Percentiles rank a stretch among this genome's conserved stretches.
These are phyloP conservation scores for Scaeva pyrastri DNA, from an alignment of 2,888 invertebrate species.

Conservation along the genomic window DNA sequence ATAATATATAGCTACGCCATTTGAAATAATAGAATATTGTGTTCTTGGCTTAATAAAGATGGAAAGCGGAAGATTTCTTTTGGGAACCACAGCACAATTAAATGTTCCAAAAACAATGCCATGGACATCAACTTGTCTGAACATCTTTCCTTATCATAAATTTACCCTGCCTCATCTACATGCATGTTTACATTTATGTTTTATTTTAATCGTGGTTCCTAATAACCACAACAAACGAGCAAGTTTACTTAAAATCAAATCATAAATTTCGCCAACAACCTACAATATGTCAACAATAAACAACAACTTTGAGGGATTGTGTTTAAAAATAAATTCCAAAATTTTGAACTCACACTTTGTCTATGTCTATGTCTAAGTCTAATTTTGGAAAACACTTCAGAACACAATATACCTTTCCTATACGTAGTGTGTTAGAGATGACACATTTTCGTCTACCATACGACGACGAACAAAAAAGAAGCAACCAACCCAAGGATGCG, in stretches of 20 bases:
- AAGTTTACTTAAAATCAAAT: constrained; percentile 23
- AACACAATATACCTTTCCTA: neutral
- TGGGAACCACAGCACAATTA: too few species aligned
- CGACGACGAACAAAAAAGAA: neutral
- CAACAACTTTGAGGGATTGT: constrained; percentile 39
- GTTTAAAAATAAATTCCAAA: constrained; percentile 51
- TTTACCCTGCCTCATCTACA: neutral
- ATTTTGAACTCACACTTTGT: constrained; percentile 26
- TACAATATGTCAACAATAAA: constrained; percentile 38
- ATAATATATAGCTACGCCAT: too few species aligned
- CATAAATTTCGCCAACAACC: constrained; percentile 27
- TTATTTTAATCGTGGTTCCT: neutral
- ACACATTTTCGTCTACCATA: constrained; percentile 46
- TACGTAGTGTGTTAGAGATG: neutral
- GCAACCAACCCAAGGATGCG: constrained; percentile 27
- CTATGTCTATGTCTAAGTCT: constrained; percentile 47
- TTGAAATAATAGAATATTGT: too few species aligned
- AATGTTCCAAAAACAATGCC: too few species aligned
- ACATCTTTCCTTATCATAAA: neutral
- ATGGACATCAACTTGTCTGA: neutral
- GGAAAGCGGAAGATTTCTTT: too few species aligned
- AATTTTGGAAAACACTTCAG: constrained; percentile 58
- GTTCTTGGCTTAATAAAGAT: too few species aligned
- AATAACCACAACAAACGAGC: constrained; percentile 14
- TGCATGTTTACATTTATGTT: neutral